Conservation (phyloP, 2,797 vertebrate species). For the Taenioides sp. region DNA sequence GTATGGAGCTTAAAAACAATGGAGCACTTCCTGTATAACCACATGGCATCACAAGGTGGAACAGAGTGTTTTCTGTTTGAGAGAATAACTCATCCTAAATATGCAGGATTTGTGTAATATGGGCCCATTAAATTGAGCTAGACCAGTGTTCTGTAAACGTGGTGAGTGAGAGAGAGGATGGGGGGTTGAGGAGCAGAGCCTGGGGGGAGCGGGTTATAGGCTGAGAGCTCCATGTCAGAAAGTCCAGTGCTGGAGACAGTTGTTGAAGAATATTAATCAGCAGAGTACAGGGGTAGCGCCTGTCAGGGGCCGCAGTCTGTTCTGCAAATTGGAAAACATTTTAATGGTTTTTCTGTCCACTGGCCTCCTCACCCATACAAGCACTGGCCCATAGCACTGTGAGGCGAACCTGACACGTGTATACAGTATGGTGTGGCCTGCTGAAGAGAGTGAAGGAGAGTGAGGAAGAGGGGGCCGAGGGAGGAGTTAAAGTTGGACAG, state of each 20-base stretch:
- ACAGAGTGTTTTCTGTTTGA: too few species aligned
- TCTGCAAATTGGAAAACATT: slow-evolving; percentile 79
- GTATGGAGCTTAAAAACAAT: too few species aligned
- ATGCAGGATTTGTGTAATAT: too few species aligned
- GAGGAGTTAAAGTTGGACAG: neutral
- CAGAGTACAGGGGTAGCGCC: slow-evolving; percentile 50
- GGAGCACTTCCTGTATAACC: too few species aligned
- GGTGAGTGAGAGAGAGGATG: neutral
- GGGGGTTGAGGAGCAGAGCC: neutral
- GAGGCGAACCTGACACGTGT: slow-evolving; percentile 46
- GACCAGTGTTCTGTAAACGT: too few species aligned
- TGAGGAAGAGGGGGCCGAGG: neutral
- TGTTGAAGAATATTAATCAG: slow-evolving; percentile 70
- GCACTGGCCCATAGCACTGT: slow-evolving; percentile 52
- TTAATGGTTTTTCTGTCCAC: slow-evolving; percentile 74
- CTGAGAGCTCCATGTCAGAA: slow-evolving; percentile 16
- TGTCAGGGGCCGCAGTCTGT: slow-evolving; percentile 70
- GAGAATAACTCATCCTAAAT: too few species aligned
- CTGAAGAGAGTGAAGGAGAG: neutral
- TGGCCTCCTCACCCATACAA: slow-evolving; percentile 51
- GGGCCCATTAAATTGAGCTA: too few species aligned
- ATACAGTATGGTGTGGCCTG: slow-evolving; percentile 1
- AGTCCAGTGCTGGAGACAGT: too few species aligned
- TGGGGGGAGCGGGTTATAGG: slow-evolving; percentile 53
- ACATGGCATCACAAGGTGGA: too few species aligned